Evolutionary conservation across 2,113 vertebrate species (phyloP).

Genomic region (Corvus moneduloides): DNA sequence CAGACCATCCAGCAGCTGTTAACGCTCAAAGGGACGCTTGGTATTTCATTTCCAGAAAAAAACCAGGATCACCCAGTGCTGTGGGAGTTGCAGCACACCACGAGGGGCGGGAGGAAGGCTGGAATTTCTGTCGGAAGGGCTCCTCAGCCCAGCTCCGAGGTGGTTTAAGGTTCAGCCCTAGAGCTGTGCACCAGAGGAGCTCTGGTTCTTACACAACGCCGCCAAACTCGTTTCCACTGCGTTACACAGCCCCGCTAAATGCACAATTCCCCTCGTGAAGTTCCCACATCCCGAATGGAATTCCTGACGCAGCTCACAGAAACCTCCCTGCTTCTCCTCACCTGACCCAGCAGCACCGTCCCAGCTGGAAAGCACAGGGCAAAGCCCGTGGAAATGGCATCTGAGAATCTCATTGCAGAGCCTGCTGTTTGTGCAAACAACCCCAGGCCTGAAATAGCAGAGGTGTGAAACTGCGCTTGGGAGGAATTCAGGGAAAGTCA

Average conservation of each 20-base stretch:
- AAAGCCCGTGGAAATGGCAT: background rate
- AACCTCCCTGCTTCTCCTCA: background rate
- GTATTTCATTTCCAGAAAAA: background rate
- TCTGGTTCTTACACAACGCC: background rate
- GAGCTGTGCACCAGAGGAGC: background rate
- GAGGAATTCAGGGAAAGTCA: background rate
- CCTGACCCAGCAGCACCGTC: background rate
- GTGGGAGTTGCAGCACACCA: accelerated
- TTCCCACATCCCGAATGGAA: background rate
- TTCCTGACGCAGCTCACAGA: accelerated
- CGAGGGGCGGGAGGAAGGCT: background rate
- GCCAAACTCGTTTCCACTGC: background rate
- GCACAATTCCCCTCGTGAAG: background rate
- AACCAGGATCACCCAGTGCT: background rate
- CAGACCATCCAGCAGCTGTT: background rate
- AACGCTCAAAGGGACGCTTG: background rate
- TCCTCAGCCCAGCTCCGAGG: background rate
- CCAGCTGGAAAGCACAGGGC: background rate
- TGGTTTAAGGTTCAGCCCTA: background rate
- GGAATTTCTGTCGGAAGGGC: background rate
- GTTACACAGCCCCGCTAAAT: background rate
- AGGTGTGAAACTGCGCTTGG: background rate
- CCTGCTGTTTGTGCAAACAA: background rate
- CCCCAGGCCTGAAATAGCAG: background rate
- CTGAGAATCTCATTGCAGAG: background rate